These are phyloP conservation scores for Ethmia dodecea DNA, from an alignment of 2,888 invertebrate species.

Conservation along the genomic window DNA sequence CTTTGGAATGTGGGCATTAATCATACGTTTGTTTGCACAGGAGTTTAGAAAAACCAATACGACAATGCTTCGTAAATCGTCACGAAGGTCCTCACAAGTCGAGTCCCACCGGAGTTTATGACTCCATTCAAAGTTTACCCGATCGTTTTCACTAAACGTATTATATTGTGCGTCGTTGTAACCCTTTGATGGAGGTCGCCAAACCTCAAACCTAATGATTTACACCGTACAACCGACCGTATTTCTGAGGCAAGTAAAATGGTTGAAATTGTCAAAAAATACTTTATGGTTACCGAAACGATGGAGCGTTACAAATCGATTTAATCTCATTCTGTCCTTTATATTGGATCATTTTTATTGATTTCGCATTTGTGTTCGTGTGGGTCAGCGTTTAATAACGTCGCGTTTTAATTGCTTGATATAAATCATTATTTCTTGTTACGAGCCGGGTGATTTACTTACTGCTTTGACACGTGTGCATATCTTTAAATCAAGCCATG, in stretches of 20 bases:
- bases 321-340: slow-evolving; percentile 52
- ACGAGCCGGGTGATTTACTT: slow-evolving; percentile 70
- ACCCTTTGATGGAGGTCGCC: slow-evolving; percentile 45
- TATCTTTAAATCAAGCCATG: slow-evolving; percentile 56
- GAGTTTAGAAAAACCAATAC: slow-evolving; percentile 45
- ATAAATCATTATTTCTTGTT: slow-evolving; percentile 70
- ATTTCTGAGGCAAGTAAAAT: slow-evolving; percentile 51
- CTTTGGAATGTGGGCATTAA: slow-evolving; percentile 18
- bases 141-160: slow-evolving; percentile 58
- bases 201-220: slow-evolving; percentile 65
- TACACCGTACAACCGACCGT: slow-evolving; percentile 46
- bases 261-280: slow-evolving; percentile 60
- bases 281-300: slow-evolving; percentile 52
- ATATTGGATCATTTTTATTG: slow-evolving; percentile 34
- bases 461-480: slow-evolving; percentile 61
- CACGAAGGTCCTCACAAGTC: slow-evolving; percentile 31
- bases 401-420: slow-evolving; percentile 64
- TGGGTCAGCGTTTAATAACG: slow-evolving; percentile 49
- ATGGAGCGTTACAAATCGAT: slow-evolving; percentile 56
- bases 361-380: slow-evolving; percentile 20
- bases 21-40: slow-evolving; percentile 51
- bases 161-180: slow-evolving; percentile 32
- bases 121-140: slow-evolving; percentile 55
- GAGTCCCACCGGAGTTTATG: slow-evolving; percentile 47
- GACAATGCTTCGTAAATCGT: slow-evolving; percentile 66